Base-by-base conservation (phyloP, 2,888 invertebrate species). In the Eupeodes luniger region DNA sequence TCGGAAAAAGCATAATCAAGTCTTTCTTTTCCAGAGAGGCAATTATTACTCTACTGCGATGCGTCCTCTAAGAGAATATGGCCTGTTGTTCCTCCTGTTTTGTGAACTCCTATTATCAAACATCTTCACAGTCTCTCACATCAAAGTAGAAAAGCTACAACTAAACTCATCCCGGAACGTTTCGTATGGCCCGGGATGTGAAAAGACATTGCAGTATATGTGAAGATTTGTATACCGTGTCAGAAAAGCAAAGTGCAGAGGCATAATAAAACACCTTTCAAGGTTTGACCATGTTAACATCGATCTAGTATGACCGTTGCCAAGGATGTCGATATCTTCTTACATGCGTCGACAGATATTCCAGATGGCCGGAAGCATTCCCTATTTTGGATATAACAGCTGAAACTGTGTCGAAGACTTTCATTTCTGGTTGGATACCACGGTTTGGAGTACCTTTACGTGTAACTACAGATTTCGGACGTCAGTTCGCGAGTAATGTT, bases 1-100 rank as follows among this genome's bases (percentile, higher is more conserved):
- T 61, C 88, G 5, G 91, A 91, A 2, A 91, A 91, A 14, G 90
- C 91, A 64, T 36, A 76, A 74, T 53, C 53, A 74, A 83, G 53
- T 36, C 62, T 12, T 27, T 75, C 76, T 19, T 27, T 59, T 59
- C 59, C 59, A 59, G 59, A 59, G 59, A 59, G 59, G 1, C 59
- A 34, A 4, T 14, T 14, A 36, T 6, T n/a, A 47, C 69, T 16
- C 12, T 36, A 61, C 19, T 74, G 77, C 59, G 84, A 88, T 34
- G 61, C 61, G 2, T 78, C 74, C 4, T 51, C 70, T 7, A 27
- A 27, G 11, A 61, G 34, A 44, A 77, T 84, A 49, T 75, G 83
- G 34, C 88, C 83, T 49, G 66, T 59, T 47, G 53, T 84, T 14
- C 74, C 84, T 14, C 47, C 53, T 61, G 14, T 16, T 9, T 79